Conservation (phyloP, 2,888 invertebrate species). For the Apodemia zela region DNA sequence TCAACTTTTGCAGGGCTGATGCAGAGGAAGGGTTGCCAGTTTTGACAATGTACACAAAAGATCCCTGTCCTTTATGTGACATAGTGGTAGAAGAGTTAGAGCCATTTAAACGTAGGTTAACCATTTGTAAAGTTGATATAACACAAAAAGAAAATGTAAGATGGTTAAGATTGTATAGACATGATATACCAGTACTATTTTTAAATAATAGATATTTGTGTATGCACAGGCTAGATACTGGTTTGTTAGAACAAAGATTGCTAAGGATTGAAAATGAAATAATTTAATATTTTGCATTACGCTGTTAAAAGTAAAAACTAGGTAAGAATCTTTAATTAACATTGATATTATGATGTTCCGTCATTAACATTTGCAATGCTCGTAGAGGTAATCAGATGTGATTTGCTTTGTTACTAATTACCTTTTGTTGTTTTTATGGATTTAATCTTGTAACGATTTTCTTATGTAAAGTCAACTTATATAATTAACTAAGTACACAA, state of each 20-base stretch:
- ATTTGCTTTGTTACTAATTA: constrained; percentile 6
- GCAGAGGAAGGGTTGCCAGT: constrained; percentile 73
- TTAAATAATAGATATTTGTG: constrained; percentile 90
- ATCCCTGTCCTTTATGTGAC: constrained; percentile 91
- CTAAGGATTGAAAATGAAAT: constrained; percentile 52
- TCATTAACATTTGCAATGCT: not conserved
- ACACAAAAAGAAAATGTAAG: constrained; percentile 85
- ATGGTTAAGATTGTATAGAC: constrained; percentile 86
- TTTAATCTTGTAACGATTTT: not conserved
- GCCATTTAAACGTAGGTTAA: constrained; percentile 80
- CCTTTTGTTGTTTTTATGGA: not conserved
- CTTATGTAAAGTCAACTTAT: not conserved
- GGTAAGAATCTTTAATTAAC: not conserved
- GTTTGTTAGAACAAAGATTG: constrained; percentile 77
- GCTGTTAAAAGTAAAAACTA: not conserved
- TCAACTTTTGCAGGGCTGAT: constrained; percentile 62
- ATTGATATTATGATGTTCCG: not conserved
- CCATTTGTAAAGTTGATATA: constrained; percentile 88
- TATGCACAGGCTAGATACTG: constrained; percentile 84
- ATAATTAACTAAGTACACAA: not conserved
- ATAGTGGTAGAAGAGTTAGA: constrained; percentile 84
- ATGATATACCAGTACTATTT: constrained; percentile 94
- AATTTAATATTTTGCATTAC: constrained; percentile 1
- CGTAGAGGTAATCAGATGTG: not conserved
- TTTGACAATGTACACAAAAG: constrained; percentile 90